Base-by-base conservation (phyloP, 2,797 vertebrate genomes). In the Staurois parvus region DNA sequence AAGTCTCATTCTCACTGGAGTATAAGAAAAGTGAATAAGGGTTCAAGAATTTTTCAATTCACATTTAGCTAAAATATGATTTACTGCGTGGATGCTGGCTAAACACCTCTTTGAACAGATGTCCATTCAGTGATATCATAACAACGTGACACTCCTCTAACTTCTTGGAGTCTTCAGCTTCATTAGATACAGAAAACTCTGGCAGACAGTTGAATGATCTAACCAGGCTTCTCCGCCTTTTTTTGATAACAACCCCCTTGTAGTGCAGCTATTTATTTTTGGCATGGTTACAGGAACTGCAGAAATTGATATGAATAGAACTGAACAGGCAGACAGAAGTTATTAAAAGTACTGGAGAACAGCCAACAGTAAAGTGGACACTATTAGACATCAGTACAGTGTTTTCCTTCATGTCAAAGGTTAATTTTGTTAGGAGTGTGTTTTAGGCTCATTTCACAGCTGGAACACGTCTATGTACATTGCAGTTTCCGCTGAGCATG, bases 281-380 rank as follows among this genome's bases (percentile, higher is more conserved):
- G 79, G 79, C 79, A 72, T 8, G 24, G 21, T 73, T 48, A 62
- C 52, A 73, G n/a, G 42, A 29, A 62, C 21, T 59, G n/a, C 15
- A 73, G 56, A 28, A 73, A 37, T 29, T 82, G 68, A 72, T 72
- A 59, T 82, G 79, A 73, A 82, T 74, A 34, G 52, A 62, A 59
- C 30, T 21, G 30, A 73, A 48, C n/a, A 74, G 37, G 26, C 56
- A 45, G 17, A 75, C 56, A 45, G 52, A 74, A 45, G 40, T 70
- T 66, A 80, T 56, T 52, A 26, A 79, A 45, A 24, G 37, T 56
- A 13, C 79, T 81, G 79, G 79, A 34, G 12, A 4, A 21, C 3
- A 34, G 79, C 79, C 79, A 78, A 37, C 24, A 45, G 59, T 21
- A 28, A 79, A 67, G 64, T 66, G 69, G 81, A 83, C 32, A 62